These are phyloP conservation scores for Siphamia tubifer DNA, from an alignment of 2,113 vertebrate genomes.

Conservation along the genomic window DNA sequence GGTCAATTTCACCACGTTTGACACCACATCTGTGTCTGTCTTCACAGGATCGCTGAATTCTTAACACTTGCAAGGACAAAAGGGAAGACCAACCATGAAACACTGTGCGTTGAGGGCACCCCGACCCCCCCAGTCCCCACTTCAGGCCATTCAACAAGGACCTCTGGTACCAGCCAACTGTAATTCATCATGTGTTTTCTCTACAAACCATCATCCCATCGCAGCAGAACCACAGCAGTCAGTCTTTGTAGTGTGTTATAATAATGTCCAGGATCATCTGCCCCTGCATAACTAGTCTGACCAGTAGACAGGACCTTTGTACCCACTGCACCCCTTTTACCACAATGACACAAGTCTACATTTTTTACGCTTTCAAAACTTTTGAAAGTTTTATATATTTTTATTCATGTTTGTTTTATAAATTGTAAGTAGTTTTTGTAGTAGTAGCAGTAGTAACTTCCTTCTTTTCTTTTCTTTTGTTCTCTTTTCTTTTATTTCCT, in stretches of 20 bases:
- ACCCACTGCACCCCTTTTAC: constrained; percentile 29
- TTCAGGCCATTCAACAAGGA: constrained; percentile 37
- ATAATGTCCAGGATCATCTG: not conserved
- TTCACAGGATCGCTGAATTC: constrained; percentile 18
- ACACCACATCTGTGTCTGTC: too few relatives aligned
- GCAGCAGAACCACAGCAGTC: not conserved
- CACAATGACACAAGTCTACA: constrained; percentile 51
- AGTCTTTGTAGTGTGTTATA: constrained; percentile 10
- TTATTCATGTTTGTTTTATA: constrained; percentile 79
- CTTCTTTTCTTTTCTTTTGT: constrained; percentile 5
- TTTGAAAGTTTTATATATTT: constrained; percentile 79
- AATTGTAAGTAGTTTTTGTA: constrained; percentile 43
- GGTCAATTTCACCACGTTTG: too few relatives aligned
- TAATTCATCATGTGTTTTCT: constrained; percentile 15
- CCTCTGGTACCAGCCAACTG: constrained; percentile 38
- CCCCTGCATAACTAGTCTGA: constrained; percentile 28
- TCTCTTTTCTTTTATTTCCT: constrained; percentile 3
- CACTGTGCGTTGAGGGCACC: constrained; percentile 12
- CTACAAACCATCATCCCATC: not conserved
- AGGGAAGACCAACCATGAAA: constrained; percentile 25
- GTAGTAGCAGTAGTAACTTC: constrained; percentile 36
- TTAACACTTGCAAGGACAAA: constrained; percentile 11
- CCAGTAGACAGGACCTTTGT: constrained; percentile 38
- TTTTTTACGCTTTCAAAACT: constrained; percentile 76
- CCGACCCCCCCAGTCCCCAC: not conserved